Evolutionary conservation across 2,113 vertebrate species (phyloP), one percentile per base, ranked within the genome.

Genomic region (Puntigrus tetrazona): DNA sequence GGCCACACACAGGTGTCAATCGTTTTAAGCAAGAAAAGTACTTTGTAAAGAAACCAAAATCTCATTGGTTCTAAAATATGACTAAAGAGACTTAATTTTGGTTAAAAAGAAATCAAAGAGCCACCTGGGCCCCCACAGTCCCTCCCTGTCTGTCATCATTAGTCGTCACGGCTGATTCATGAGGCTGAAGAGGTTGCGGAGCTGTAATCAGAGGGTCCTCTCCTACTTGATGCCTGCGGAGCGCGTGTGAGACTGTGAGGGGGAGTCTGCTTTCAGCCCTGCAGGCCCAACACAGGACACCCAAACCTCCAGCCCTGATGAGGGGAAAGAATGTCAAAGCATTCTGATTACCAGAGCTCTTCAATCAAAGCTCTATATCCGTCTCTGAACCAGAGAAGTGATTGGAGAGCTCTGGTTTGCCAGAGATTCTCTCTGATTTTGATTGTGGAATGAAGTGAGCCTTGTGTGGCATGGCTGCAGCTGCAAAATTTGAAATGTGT

Each of bases 391-490:
- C 47, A 67, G 47, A 77, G 31, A 78, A 77, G 88, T 88, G 85
- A 89, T 88, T 90, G 84, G 85, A 84, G 80, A 67, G 83, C 41
- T 41, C 13, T 34, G 36, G 29, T 45, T 61, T 85, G 77, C 78
- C 72, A 74, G 65, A 55, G 47, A 72, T 27, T 18, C 88, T 14
- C 88, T 83, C 81, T 92, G 91, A 92, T 92, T 91, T 73, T 90
- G 89, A 90, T 91, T 90, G 87, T 85, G 47, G 34, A 57, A 79
- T 78, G 80, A 89, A 78, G 43, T 82, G 82, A 69, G 45, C 29
- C 50, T 88, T 73, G 75, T 57, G 80, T 80, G 29, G 76, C 45
- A 41, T 20, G 76, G 43, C n/a, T 85, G 74, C 79, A 79, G 67
- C 81, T 85, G 83, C 78, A 55, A 70, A 50, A 65, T 82, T 63